These are phyloP conservation scores for Pituophis catenifer DNA, from an alignment of 2,113 vertebrate species.

Conservation along the genomic window DNA sequence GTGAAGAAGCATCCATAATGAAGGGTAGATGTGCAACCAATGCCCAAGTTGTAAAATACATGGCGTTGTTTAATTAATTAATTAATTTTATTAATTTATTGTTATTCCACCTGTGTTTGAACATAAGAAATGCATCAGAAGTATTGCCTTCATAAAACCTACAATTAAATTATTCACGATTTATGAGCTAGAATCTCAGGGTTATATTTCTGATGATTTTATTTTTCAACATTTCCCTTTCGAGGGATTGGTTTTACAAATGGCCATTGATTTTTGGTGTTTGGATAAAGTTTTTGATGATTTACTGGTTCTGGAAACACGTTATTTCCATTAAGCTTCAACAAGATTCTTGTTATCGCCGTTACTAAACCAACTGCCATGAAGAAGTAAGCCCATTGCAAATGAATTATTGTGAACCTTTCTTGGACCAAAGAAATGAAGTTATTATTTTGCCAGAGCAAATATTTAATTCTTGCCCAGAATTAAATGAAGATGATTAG, in stretches of 20 bases:
- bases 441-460: background rate
- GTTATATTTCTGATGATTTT: background rate
- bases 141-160: background rate
- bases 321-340: background rate
- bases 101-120: background rate
- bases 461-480: background rate
- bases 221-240: background rate
- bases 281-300: background rate
- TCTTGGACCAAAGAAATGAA: background rate
- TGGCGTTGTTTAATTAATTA: background rate
- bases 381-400: background rate
- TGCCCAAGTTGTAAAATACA: too few species aligned
- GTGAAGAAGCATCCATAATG: background rate
- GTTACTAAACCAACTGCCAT: background rate
- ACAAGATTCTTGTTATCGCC: background rate
- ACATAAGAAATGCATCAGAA: background rate
- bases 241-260: background rate
- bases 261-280: background rate
- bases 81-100: background rate
- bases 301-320: background rate
- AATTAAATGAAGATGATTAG: background rate
- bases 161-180: background rate
- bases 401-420: background rate
- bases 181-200: background rate
- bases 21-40: background rate